Evolutionary conservation across 2,888 invertebrate genomes (phyloP).

Genomic region (Heliconius erato): DNA sequence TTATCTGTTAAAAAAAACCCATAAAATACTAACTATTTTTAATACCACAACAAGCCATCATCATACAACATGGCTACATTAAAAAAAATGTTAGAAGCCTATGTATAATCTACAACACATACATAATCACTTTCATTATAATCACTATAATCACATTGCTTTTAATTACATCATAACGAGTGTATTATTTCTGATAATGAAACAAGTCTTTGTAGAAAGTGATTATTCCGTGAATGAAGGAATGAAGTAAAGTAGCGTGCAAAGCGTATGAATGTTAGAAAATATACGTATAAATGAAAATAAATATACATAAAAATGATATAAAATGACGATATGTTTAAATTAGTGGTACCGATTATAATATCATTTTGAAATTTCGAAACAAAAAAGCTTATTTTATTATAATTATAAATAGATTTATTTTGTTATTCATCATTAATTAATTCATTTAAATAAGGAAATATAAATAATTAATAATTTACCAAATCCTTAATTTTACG

Average conservation of each 20-base stretch:
- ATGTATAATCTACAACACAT: constrained; percentile 29
- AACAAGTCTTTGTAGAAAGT: constrained; percentile 70
- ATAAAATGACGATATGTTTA: constrained; percentile 17
- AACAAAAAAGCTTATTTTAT: neutral
- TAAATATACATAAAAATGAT: neutral
- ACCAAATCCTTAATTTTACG: no score
- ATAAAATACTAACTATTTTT: neutral
- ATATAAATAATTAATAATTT: no score
- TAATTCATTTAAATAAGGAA: no score
- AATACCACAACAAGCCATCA: constrained; percentile 1
- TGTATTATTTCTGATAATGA: constrained; percentile 75
- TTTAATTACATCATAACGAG: constrained; percentile 41
- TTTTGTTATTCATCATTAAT: no score
- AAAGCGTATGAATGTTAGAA: constrained; percentile 33
- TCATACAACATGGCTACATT: neutral
- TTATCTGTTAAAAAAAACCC: neutral
- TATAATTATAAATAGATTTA: no score
- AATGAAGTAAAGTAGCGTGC: constrained; percentile 35
- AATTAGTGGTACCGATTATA: constrained; percentile 19
- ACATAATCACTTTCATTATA: constrained; percentile 72
- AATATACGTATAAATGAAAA: neutral
- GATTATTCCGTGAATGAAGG: constrained; percentile 62
- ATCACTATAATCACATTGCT: constrained; percentile 33
- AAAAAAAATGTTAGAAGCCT: neutral
- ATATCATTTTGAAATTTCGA: neutral